A percentile compares a stretch with the other conserved stretches of the same genome.
phyloP scores from a whole-genome alignment of 2,113 vertebrate species.

The Deroptyus accipitrinus region DNA sequence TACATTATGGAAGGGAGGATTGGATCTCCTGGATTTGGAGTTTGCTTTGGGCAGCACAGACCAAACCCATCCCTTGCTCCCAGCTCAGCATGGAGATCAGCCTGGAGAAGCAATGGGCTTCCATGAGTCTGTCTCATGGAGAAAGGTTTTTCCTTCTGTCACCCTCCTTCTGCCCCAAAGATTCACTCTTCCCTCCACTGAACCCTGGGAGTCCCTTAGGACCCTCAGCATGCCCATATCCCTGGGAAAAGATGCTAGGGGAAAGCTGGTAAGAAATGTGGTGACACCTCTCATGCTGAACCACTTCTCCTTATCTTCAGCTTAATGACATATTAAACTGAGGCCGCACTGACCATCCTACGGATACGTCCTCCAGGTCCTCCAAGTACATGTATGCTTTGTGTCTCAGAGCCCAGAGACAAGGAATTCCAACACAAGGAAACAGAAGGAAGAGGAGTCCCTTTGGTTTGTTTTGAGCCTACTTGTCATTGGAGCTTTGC shows the following conservation, averaged over 20 bases:
- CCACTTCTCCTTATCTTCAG: not conserved
- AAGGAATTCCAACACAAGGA: not conserved
- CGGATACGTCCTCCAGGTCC: not conserved
- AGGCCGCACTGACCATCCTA: not conserved
- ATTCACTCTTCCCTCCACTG: not conserved
- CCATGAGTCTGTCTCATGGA: rapidly evolving
- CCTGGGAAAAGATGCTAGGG: not conserved
- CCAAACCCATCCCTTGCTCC: not conserved
- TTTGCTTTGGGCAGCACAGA: not conserved
- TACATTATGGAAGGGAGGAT: rapidly evolving
- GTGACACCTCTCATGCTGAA: not conserved
- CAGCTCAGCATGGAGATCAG: not conserved
- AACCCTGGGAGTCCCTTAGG: not conserved
- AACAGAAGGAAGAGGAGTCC: not conserved
- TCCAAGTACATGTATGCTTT: not conserved
- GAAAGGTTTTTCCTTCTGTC: not conserved
- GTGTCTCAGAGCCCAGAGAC: not conserved
- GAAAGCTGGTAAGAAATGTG: not conserved
- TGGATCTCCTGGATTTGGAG: not conserved
- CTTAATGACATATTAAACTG: not conserved
- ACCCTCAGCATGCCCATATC: not conserved
- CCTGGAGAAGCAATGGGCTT: rapidly evolving
- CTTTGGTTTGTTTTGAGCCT: not conserved
- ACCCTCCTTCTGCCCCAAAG: not conserved
- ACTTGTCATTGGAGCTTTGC: not conserved